A percentile compares a stretch with the other conserved stretches of the same genome.
These are phyloP conservation scores for Poecilia velifera DNA, from an alignment of 2,797 vertebrate species.

Conservation along the genomic window DNA sequence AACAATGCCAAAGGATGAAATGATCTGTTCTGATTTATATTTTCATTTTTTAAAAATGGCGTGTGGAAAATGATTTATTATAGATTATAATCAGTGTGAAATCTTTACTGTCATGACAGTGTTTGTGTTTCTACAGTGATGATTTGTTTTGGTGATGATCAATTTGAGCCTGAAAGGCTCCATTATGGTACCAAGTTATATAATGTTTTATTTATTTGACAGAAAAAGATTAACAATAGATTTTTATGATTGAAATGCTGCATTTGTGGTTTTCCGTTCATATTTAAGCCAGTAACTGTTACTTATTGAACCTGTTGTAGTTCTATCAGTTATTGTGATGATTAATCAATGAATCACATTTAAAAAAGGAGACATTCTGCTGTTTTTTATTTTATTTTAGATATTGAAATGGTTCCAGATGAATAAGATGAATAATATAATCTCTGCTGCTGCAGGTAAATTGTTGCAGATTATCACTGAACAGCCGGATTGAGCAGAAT, in stretches of 20 bases:
- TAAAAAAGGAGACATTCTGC: too few species aligned
- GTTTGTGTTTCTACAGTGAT: background rate
- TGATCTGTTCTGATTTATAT: background rate
- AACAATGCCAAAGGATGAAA: background rate
- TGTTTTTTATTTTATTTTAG: background rate
- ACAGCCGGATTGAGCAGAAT: background rate
- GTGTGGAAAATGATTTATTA: background rate
- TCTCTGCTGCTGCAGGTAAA: background rate
- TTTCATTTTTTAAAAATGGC: background rate
- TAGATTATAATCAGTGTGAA: background rate
- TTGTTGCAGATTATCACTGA: background rate
- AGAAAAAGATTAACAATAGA: too few species aligned
- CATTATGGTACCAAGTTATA: too few species aligned
- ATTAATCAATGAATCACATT: too few species aligned
- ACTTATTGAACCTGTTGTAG: too few species aligned
- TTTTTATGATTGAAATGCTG: too few species aligned
- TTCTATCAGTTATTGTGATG: too few species aligned
- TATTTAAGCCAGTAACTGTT: too few species aligned
- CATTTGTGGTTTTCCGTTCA: too few species aligned
- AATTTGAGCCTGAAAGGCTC: background rate
- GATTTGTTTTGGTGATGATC: background rate
- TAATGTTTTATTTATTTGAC: too few species aligned
- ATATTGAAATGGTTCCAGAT: background rate
- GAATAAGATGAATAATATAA: background rate
- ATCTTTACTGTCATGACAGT: background rate